Conservation (phyloP, 2,888 invertebrate genomes). For the Agriopis aurantiaria region DNA sequence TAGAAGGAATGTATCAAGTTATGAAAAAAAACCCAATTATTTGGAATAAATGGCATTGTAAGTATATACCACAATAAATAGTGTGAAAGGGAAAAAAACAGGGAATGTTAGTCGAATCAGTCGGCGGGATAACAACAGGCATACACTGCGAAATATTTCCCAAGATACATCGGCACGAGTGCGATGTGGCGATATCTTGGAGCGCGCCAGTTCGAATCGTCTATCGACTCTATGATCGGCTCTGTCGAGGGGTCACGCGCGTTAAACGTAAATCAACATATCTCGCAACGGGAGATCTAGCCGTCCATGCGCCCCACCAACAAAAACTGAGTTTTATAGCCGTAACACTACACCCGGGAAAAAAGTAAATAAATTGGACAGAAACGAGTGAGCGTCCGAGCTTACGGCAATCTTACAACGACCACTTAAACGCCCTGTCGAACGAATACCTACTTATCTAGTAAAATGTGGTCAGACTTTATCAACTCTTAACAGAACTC, state of each 20-base stretch:
- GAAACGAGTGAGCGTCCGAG: constrained; percentile 72
- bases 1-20: too few relatives aligned
- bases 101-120: constrained; percentile 72
- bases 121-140: constrained; percentile 55
- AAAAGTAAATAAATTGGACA: constrained; percentile 82
- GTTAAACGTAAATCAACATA: constrained; percentile 87
- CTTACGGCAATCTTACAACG: constrained; percentile 59
- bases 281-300: constrained; percentile 85
- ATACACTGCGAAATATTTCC: constrained; percentile 80
- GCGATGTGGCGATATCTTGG: constrained; percentile 82
- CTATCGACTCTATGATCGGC: constrained; percentile 85
- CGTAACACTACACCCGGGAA: constrained; percentile 82
- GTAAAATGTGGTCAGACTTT: constrained; percentile 47
- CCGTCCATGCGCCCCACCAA: constrained; percentile 77
- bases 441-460: constrained; percentile 51
- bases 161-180: constrained; percentile 84
- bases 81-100: constrained; percentile 80
- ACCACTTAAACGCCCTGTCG: constrained; percentile 57
- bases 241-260: constrained; percentile 84
- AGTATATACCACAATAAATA: constrained; percentile 10
- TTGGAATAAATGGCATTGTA: neutral
- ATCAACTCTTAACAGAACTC: constrained; percentile 40
- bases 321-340: constrained; percentile 84
- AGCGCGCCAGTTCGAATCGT: constrained; percentile 81
- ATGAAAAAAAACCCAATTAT: neutral